Base-by-base conservation (phyloP, 2,888 invertebrate species). In the Drosophila ustulata region DNA sequence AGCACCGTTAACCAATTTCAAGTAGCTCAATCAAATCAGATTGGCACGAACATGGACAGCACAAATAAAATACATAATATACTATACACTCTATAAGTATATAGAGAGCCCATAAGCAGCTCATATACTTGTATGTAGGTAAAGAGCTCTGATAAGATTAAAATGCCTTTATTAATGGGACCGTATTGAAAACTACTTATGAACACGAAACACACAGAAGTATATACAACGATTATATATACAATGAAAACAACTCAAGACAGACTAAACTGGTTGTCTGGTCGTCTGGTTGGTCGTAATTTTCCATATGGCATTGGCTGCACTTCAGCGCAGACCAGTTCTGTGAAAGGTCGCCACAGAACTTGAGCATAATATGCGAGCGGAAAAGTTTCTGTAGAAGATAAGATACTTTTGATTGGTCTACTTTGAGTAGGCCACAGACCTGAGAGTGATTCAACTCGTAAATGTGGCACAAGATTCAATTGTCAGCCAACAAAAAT, bases 191-290 rank as follows among this genome's bases (percentile, higher is more conserved):
- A 65, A 69, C 51, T 62, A 62, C 50, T 65, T 58, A 64, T 53
- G 43, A 51, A 28, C 11, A 37, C 11, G 47, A 69, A 47, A 46
- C 39, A 53, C 28, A 55, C 4, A 3, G n/a, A 13, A 13, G 30
- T 47, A 13, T 47, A 8, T 30, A 18, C 18, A 18, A 30, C 47
- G 9, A 39, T 13, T 34, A 3, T 13, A 55, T 23, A 55, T 23
- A 23, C 30, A 41, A 32, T 43, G 32, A 25, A 47, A 18, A 55
- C 39, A 45, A 30, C 23, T 43, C 32, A 8, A 32, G 3, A 32
- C 47, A 81, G 82, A 81, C 82, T 66, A 81, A 85, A 81, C 82
- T 66, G 74, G 85, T 89, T 81, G 50, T 50, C 50, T 58, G 39
- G 13, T 39, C 39, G 50, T 41, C 50, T 58, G 39, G 18, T 41